Conservation (phyloP, 2,113 vertebrate genomes). For the Symphodus melops region DNA sequence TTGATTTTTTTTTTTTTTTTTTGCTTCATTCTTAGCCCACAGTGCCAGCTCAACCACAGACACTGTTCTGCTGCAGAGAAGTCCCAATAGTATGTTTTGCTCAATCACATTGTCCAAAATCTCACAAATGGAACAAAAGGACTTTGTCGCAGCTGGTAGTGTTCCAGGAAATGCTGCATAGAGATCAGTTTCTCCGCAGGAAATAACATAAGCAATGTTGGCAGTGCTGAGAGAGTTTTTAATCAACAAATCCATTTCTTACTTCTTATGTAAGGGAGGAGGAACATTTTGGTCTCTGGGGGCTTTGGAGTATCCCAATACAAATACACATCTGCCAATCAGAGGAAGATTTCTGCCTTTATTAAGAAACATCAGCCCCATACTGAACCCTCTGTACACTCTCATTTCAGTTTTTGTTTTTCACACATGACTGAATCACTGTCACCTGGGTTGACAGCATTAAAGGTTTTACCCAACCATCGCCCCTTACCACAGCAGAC, state of each 20-base stretch:
- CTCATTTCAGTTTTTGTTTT: too few species aligned
- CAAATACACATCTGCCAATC: not conserved
- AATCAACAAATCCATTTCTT: not conserved
- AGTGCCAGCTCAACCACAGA: not conserved
- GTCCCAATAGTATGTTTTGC: conserved; percentile 29
- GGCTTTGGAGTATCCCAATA: not conserved
- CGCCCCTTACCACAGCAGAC: too few species aligned
- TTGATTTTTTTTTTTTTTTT: conserved; percentile 20
- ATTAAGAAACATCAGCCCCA: not conserved
- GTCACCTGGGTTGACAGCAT: too few species aligned
- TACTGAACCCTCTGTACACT: not conserved
- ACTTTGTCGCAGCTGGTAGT: conserved; percentile 12
- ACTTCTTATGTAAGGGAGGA: not conserved
- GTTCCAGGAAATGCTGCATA: conserved; percentile 26
- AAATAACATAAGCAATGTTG: conserved; percentile 14
- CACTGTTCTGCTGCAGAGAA: not conserved
- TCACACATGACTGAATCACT: too few species aligned
- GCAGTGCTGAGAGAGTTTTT: conserved; percentile 7
- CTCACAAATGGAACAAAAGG: conserved; percentile 50
- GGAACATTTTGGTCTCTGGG: not conserved
- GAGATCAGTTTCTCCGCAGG: conserved; percentile 23
- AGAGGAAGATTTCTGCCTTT: not conserved
- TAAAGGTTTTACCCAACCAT: too few species aligned
- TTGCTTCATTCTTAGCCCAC: not conserved
- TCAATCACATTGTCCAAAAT: conserved; percentile 32